Evolutionary conservation across 2,113 vertebrate genomes (phyloP).

Genomic region (Gobius niger): DNA sequence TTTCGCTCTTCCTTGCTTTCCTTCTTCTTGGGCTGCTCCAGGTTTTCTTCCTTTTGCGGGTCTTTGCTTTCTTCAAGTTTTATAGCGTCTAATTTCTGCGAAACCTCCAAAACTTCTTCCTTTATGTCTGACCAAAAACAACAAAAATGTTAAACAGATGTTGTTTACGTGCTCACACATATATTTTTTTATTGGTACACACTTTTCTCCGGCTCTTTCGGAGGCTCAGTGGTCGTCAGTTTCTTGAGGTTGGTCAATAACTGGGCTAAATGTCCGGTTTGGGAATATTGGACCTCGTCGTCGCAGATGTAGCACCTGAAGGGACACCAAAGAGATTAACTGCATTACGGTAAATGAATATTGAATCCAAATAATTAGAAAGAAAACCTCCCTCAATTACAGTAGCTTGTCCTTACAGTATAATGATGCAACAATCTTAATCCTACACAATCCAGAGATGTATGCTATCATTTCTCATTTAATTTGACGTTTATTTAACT

Average conservation of each 20-base stretch:
- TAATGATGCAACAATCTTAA: too few relatives aligned
- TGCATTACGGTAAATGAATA: too few relatives aligned
- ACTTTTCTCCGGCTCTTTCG: constrained; percentile 74
- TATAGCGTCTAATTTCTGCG: constrained; percentile 30
- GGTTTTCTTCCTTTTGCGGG: constrained; percentile 72
- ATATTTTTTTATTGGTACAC: constrained; percentile 32
- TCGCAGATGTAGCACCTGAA: constrained; percentile 94
- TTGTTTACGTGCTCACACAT: too few relatives aligned
- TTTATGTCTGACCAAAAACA: constrained; percentile 42
- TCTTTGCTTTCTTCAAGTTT: constrained; percentile 62
- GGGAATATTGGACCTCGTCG: constrained; percentile 83
- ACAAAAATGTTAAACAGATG: neutral
- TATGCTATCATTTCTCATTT: too few relatives aligned
- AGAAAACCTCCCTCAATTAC: too few relatives aligned
- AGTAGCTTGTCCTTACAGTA: too few relatives aligned
- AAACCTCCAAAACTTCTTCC: constrained; percentile 43
- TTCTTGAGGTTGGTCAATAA: constrained; percentile 86
- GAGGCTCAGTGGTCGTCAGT: constrained; percentile 63
- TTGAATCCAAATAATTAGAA: too few relatives aligned
- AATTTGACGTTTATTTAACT: too few relatives aligned
- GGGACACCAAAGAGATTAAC: neutral
- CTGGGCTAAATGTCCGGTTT: constrained; percentile 85
- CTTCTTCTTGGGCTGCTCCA: constrained; percentile 72
- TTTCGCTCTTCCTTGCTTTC: constrained; percentile 66
- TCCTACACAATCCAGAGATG: too few relatives aligned